These are phyloP conservation scores for Peromyscus aztecus DNA, from an alignment of 2,797 vertebrate species.

Conservation along the genomic window DNA sequence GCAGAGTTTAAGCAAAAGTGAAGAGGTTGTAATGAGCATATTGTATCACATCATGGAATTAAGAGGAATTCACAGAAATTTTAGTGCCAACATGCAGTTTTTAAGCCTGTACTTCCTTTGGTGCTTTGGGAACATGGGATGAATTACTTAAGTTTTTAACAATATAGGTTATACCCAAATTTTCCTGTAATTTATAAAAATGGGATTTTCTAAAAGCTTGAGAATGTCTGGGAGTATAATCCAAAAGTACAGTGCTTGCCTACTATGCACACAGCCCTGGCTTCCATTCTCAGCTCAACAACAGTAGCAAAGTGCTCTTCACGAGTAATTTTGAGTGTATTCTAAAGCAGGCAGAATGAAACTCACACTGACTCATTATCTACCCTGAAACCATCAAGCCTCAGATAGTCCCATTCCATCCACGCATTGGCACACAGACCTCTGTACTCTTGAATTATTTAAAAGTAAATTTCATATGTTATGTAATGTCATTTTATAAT, in stretches of 20 bases:
- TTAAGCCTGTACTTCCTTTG: not conserved
- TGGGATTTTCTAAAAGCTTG: not conserved
- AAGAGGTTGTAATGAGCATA: conserved; percentile 12
- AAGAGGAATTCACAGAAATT: conserved; percentile 34
- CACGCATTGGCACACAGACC: not conserved
- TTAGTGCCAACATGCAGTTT: conserved; percentile 6
- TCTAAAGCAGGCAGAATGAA: not conserved
- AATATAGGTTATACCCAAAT: not conserved
- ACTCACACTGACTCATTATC: not conserved
- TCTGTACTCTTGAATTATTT: not conserved
- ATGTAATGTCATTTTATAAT: not conserved
- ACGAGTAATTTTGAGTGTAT: not conserved
- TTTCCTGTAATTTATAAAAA: not conserved
- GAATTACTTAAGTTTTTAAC: conserved; percentile 11
- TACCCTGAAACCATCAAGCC: not conserved
- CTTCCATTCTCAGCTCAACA: not conserved
- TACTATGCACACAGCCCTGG: not conserved
- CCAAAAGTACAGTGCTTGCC: not conserved
- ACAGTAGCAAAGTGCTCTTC: not conserved
- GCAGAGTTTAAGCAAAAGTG: not conserved
- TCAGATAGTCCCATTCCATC: not conserved
- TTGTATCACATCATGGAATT: not conserved
- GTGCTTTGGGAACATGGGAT: not conserved
- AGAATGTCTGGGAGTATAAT: not conserved
- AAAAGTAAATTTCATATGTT: not conserved